Percentiles rank a stretch among this genome's conserved stretches.
These are phyloP conservation scores for Nysson spinosus DNA, from an alignment of 2,888 invertebrate genomes.

Conservation along the genomic window DNA sequence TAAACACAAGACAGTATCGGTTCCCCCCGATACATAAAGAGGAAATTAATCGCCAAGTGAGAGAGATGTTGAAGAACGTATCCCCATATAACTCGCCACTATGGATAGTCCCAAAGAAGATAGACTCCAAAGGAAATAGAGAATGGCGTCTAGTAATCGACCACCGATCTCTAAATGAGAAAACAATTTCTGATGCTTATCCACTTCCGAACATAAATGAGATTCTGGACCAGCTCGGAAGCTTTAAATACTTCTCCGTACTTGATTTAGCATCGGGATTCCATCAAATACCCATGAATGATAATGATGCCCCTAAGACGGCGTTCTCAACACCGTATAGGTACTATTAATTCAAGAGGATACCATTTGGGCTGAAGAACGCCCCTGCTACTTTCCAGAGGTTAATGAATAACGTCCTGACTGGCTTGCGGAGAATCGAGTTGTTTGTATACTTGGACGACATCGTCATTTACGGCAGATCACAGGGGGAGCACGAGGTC, in stretches of 20 bases:
- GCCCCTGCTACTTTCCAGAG: slow-evolving; percentile 7
- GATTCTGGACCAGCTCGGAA: not conserved
- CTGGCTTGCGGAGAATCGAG: no score
- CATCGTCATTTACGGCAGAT: no score
- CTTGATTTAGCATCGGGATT: slow-evolving; percentile 5
- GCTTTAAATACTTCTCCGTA: slow-evolving; percentile 3
- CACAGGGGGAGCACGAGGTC: no score
- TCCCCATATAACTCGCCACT: slow-evolving; percentile 1
- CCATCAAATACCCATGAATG: slow-evolving; percentile 6
- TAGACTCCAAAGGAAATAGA: not conserved
- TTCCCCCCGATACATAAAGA: no score
- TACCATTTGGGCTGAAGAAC: slow-evolving; percentile 16
- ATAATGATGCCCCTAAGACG: not conserved
- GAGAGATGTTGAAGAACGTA: no score
- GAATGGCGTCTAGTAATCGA: slow-evolving; percentile 21
- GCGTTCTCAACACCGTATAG: slow-evolving; percentile 10
- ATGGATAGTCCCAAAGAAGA: slow-evolving; percentile 18
- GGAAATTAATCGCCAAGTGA: no score
- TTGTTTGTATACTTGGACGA: no score
- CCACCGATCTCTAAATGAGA: slow-evolving; percentile 2
- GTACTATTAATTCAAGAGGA: slow-evolving; percentile 5
- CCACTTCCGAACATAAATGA: slow-evolving; percentile 2
- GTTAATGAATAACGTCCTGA: slow-evolving; percentile 1
- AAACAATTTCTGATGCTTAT: slow-evolving; percentile 12
- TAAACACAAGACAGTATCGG: no score